These are phyloP conservation scores for Drosophila littoralis DNA, from an alignment of 1,140 invertebrate species.

Conservation along the genomic window DNA sequence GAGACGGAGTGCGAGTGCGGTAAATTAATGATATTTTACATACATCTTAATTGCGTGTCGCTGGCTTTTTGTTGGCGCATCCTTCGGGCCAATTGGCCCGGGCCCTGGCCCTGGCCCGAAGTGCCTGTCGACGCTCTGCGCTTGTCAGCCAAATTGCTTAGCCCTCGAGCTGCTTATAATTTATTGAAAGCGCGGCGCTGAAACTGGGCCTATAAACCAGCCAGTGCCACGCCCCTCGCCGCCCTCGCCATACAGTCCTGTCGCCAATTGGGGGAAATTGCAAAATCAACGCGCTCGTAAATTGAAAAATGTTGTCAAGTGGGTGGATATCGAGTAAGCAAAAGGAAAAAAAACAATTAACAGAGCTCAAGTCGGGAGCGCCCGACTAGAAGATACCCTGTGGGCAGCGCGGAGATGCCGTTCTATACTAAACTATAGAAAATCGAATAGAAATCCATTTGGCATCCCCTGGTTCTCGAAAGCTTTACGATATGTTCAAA, in stretches of 20 bases:
- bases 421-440: no score
- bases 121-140: constrained; percentile 19
- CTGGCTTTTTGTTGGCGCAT: constrained; percentile 40
- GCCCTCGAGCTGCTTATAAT: constrained; percentile 71
- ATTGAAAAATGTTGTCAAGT: constrained; percentile 66
- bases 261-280: constrained; percentile 40
- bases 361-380: not conserved
- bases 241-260: constrained; percentile 9
- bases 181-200: constrained; percentile 68
- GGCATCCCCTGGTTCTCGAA: no score
- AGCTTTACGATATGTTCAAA: no score
- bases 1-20: not conserved
- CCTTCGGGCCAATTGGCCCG: constrained; percentile 27
- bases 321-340: constrained; percentile 37
- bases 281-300: constrained; percentile 57
- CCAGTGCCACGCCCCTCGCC: constrained; percentile 1
- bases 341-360: constrained; percentile 14
- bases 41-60: constrained; percentile 52
- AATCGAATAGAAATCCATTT: no score
- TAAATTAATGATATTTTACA: constrained; percentile 57
- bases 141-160: constrained; percentile 62
- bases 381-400: not conserved
- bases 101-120: not conserved
- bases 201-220: constrained; percentile 2
- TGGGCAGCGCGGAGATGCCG: no score